These are phyloP conservation scores for Delichon dasypus DNA, from an alignment of 2,797 vertebrate genomes.

Conservation along the genomic window DNA sequence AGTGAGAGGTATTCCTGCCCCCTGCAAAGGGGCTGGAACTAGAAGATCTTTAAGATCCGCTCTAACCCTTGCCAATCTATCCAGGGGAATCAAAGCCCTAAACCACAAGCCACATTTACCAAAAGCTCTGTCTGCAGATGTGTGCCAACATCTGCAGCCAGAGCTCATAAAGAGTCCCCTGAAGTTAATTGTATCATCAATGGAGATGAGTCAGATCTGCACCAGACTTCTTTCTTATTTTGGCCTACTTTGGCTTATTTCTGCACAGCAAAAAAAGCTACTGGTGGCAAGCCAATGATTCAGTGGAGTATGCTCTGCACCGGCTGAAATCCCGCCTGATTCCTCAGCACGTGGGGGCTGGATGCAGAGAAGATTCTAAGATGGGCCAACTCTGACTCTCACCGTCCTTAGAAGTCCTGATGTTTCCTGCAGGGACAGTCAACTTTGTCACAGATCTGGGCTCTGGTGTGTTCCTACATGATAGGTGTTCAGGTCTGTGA, in stretches of 20 bases:
- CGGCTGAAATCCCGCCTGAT: neutral
- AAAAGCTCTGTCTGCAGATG: neutral
- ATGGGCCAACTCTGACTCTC: too few species aligned
- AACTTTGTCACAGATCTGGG: neutral
- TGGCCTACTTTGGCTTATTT: neutral
- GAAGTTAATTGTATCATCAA: neutral
- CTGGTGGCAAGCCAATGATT: neutral
- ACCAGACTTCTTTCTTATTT: neutral
- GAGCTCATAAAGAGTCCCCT: neutral
- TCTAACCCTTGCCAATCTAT: neutral
- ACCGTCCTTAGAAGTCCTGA: neutral
- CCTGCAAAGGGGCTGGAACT: neutral
- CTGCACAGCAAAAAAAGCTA: neutral
- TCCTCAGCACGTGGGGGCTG: neutral
- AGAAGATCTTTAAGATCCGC: neutral
- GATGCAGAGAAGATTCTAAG: neutral
- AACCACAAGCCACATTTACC: fast-evolving
- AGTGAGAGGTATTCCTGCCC: neutral
- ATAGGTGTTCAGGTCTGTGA: conserved; percentile 12
- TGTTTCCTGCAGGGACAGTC: neutral
- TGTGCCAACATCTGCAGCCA: fast-evolving
- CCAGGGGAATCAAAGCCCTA: neutral
- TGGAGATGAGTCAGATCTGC: neutral
- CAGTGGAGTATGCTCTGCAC: neutral
- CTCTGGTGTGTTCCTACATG: neutral